Conservation (phyloP, 2,888 invertebrate genomes). For the Masnerella sp. region DNA sequence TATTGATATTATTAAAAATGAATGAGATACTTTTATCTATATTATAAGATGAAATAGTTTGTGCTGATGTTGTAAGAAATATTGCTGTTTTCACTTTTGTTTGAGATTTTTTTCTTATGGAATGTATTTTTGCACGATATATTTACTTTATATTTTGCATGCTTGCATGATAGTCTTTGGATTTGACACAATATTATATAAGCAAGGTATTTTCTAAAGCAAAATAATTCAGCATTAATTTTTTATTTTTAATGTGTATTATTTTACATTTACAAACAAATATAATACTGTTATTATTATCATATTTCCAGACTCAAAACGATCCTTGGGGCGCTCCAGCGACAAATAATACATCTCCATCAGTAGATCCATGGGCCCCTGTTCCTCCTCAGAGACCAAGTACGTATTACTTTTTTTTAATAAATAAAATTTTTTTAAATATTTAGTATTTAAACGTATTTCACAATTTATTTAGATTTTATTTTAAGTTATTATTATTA, state of each 20-base stretch:
- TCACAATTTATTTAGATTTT: background rate
- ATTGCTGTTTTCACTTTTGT: too few species aligned
- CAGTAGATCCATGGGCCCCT: slow-evolving; percentile 83
- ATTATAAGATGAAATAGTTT: too few species aligned
- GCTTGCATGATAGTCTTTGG: slow-evolving; percentile 71
- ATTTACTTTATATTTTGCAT: slow-evolving; percentile 57
- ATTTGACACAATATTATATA: slow-evolving; percentile 70
- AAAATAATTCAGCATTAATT: too few species aligned
- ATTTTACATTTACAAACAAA: too few species aligned
- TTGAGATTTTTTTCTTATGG: too few species aligned
- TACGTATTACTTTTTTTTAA: slow-evolving; percentile 58
- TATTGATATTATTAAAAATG: too few species aligned
- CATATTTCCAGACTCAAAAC: slow-evolving; percentile 74
- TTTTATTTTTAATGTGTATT: too few species aligned
- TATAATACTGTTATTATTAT: background rate
- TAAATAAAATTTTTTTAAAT: background rate
- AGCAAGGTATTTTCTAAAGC: slow-evolving; percentile 62
- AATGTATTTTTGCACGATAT: too few species aligned
- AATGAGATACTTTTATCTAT: too few species aligned
- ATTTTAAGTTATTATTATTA: too few species aligned
- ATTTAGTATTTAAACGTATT: slow-evolving; percentile 1
- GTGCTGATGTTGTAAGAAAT: too few species aligned
- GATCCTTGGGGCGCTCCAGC: slow-evolving; percentile 83
- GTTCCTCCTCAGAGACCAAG: slow-evolving; percentile 75
- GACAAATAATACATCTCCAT: slow-evolving; percentile 74